Conservation (phyloP, 1,140 invertebrate species). For the Dufourea novaeangliae region DNA sequence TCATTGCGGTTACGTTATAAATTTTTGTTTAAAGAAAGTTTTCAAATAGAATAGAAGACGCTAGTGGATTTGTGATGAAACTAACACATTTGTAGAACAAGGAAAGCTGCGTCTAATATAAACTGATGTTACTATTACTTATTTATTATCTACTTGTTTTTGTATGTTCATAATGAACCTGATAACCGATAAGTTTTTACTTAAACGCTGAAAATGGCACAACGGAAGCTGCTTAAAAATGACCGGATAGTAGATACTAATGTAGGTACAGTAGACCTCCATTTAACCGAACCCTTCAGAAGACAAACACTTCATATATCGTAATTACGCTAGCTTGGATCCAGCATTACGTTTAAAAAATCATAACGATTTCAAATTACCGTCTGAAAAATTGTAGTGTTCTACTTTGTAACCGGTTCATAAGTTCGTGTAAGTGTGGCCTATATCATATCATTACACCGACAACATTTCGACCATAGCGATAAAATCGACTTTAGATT, state of each 20-base stretch:
- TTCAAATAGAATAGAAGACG: background rate
- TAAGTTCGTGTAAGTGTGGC: background rate
- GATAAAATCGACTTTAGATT: conserved; percentile 9
- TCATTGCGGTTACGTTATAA: background rate
- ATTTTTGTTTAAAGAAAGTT: background rate
- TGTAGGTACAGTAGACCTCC: too few relatives aligned
- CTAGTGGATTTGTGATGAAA: background rate
- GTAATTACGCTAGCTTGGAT: too few relatives aligned
- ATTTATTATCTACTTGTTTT: background rate
- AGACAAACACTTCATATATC: background rate
- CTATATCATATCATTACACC: conserved; percentile 1
- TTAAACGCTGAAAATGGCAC: background rate
- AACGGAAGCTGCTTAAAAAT: too few relatives aligned
- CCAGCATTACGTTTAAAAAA: background rate
- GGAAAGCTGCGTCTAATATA: background rate
- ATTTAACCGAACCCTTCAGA: background rate
- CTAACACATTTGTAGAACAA: background rate
- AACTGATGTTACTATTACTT: background rate
- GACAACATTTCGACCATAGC: background rate
- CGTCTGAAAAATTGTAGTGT: background rate
- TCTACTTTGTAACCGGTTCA: conserved; percentile 8
- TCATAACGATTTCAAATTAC: background rate
- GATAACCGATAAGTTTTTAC: background rate
- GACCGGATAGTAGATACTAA: too few relatives aligned
- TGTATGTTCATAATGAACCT: background rate